These are phyloP conservation scores for Bugulina stolonifera DNA, from an alignment of 2,888 invertebrate species.

Conservation along the genomic window DNA sequence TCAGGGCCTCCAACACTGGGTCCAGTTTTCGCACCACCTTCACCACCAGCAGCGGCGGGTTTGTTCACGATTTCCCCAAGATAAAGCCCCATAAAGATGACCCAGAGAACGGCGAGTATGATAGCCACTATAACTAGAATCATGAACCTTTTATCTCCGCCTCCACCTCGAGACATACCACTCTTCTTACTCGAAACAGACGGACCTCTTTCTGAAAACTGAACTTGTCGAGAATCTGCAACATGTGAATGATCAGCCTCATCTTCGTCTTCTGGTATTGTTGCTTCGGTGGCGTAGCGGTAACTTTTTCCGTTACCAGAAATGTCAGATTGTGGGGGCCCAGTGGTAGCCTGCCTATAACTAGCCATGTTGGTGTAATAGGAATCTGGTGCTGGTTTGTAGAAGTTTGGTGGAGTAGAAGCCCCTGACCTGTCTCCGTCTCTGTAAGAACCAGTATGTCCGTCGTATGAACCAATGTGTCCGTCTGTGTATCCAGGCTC, in stretches of 20 bases:
- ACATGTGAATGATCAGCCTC: neutral
- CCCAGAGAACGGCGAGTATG: neutral
- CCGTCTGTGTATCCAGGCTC: neutral
- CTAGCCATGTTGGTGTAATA: constrained; percentile 23
- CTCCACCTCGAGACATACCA: neutral
- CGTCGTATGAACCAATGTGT: neutral
- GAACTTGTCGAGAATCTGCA: constrained; percentile 15
- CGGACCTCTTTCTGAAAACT: neutral
- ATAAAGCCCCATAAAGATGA: neutral
- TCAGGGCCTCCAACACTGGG: neutral
- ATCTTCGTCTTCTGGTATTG: constrained; percentile 13
- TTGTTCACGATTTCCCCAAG: neutral
- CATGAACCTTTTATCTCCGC: neutral
- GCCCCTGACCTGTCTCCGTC: constrained; percentile 7
- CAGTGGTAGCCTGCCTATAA: constrained; percentile 20
- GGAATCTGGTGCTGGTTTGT: neutral
- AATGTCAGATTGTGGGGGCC: neutral
- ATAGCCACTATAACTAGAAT: neutral
- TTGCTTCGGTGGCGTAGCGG: neutral
- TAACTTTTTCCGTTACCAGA: constrained; percentile 23
- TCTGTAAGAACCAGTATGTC: neutral
- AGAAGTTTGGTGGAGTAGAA: neutral
- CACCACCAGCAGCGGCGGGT: neutral
- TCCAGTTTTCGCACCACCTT: neutral
- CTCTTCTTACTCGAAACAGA: neutral